These are phyloP conservation scores for Eulemur macaco DNA, from an alignment of 2,113 vertebrate genomes.

Conservation along the genomic window DNA sequence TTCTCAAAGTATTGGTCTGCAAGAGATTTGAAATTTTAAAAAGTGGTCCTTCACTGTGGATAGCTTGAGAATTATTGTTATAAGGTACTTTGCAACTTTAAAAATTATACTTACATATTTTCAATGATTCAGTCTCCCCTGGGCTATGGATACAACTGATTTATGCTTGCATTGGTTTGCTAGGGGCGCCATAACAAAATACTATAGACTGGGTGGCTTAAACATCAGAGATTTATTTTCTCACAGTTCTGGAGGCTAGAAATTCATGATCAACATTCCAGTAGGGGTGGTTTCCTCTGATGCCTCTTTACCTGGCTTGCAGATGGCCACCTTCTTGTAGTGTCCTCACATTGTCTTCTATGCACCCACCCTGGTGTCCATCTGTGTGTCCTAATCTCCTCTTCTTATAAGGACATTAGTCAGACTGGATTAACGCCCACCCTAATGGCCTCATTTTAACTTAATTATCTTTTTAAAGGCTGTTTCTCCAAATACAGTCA, in stretches of 20 bases:
- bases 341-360: not conserved
- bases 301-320: not conserved
- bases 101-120: not conserved
- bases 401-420: not conserved
- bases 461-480: not conserved
- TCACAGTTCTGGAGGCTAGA: not conserved
- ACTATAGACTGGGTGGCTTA: not conserved
- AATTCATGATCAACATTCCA: not conserved
- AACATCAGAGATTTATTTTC: not conserved
- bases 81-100: not conserved
- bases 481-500: not conserved
- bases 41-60: not conserved
- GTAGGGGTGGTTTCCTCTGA: not conserved
- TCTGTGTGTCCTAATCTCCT: not conserved
- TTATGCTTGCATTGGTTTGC: not conserved
- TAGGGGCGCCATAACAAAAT: not conserved
- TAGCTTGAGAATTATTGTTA: not conserved
- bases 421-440: not conserved
- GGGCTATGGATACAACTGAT: not conserved
- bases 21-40: not conserved
- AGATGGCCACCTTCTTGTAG: not conserved
- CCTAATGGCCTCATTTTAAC: not conserved
- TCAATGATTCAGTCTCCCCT: not conserved
- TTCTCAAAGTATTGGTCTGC: not conserved
- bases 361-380: accelerated